phyloP scores from a whole-genome alignment of 2,797 vertebrate genomes.

The Sternarchorhynchus goeldii region DNA sequence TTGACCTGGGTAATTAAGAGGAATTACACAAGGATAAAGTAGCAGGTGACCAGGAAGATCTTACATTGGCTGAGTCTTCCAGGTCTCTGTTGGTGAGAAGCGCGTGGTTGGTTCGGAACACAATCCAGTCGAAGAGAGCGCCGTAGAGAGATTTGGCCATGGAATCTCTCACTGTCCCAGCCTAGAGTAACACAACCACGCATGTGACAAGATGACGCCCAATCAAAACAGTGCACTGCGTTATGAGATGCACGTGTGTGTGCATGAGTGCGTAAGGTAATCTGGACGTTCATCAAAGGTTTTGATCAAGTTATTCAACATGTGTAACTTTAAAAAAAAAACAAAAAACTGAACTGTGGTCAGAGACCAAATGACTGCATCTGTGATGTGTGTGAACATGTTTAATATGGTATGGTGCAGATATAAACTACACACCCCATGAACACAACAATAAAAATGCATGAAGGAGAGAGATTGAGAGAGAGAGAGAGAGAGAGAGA shows the following conservation, averaged over 20 bases:
- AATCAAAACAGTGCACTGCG: not conserved
- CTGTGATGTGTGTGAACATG: too few relatives aligned
- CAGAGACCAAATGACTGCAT: too few relatives aligned
- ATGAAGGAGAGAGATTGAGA: too few relatives aligned
- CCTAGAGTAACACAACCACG: conserved; percentile 71
- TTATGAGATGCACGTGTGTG: not conserved
- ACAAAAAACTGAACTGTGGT: too few relatives aligned
- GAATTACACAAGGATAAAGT: not conserved
- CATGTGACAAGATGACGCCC: conserved; percentile 7
- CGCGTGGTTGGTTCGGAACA: conserved; percentile 98
- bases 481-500: too few relatives aligned
- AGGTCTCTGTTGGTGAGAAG: conserved; percentile 93
- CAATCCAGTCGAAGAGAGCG: conserved; percentile 99
- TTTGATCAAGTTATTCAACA: not conserved
- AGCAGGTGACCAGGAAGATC: not conserved
- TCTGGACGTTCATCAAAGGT: too few relatives aligned
- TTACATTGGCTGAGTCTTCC: conserved; percentile 89
- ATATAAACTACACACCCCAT: too few relatives aligned
- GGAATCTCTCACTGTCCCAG: conserved; percentile 92
- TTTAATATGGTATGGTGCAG: too few relatives aligned
- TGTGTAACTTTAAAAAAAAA: too few relatives aligned
- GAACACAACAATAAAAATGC: too few relatives aligned
- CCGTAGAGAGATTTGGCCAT: conserved; percentile 98
- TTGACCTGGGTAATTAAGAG: not conserved
- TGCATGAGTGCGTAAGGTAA: too few relatives aligned